These are phyloP conservation scores for Hydriomena furcata DNA, from an alignment of 2,888 invertebrate genomes.

Conservation along the genomic window DNA sequence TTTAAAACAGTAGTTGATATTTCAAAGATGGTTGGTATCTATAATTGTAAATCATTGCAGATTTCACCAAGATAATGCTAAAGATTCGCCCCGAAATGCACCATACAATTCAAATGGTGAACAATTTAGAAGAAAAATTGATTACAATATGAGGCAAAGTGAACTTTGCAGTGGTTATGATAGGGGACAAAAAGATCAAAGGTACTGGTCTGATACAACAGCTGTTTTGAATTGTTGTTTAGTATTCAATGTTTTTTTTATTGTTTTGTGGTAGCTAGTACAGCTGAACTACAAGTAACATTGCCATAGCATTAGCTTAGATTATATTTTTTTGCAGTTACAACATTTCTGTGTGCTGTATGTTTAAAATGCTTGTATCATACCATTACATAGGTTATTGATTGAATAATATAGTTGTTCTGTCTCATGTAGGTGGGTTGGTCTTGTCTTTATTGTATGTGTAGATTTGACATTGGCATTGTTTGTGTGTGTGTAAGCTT, in stretches of 20 bases:
- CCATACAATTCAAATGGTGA: conserved; percentile 43
- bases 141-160: background rate
- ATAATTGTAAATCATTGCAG: conserved; percentile 6
- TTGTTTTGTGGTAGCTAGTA: background rate
- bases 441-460: too few relatives aligned
- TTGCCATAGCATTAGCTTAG: background rate
- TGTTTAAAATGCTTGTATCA: too few relatives aligned
- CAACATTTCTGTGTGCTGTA: too few relatives aligned
- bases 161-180: background rate
- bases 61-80: conserved; percentile 3
- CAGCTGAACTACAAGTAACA: background rate
- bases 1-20: background rate
- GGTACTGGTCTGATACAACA: conserved; percentile 45
- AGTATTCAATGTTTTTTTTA: background rate
- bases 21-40: background rate
- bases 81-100: conserved; percentile 37
- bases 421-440: too few relatives aligned
- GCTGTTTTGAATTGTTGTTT: conserved; percentile 5
- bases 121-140: background rate
- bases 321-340: too few relatives aligned
- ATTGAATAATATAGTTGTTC: too few relatives aligned
- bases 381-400: too few relatives aligned
- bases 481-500: too few relatives aligned
- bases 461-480: too few relatives aligned
- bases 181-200: conserved; percentile 54